phyloP scores from a whole-genome alignment of 2,113 vertebrate species.

The Dipodomys spectabilis region DNA sequence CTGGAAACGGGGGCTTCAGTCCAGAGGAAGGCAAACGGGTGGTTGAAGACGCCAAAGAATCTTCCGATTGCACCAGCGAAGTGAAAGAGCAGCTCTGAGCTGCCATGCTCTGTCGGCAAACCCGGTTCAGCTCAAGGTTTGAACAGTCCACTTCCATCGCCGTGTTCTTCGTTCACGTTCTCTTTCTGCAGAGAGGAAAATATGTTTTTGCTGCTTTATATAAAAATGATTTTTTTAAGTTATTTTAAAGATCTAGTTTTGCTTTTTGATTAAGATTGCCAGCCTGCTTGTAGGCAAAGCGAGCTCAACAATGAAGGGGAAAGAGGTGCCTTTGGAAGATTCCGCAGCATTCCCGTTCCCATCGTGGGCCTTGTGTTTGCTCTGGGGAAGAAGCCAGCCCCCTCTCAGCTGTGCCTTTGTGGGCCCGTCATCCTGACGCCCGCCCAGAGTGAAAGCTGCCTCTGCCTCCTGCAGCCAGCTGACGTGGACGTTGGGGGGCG shows the following conservation, averaged over 20 bases:
- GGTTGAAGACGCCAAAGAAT: conserved; percentile 90
- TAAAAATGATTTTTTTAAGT: conserved; percentile 88
- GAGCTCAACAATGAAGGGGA: not conserved
- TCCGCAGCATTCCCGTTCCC: conserved; percentile 74
- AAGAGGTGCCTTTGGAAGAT: conserved; percentile 76
- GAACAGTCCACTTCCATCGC: conserved; percentile 83
- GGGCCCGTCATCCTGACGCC: conserved; percentile 78
- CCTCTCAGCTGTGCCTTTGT: conserved; percentile 77
- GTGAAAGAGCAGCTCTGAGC: conserved; percentile 80
- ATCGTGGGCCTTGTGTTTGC: conserved; percentile 75
- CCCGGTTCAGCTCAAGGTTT: conserved; percentile 83
- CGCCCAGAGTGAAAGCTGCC: conserved; percentile 64
- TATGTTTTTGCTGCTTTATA: conserved; percentile 90
- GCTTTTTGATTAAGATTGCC: conserved; percentile 88
- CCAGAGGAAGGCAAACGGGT: conserved; percentile 84
- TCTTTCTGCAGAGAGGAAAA: conserved; percentile 86
- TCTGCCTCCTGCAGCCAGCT: conserved; percentile 73
- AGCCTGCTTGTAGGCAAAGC: conserved; percentile 85
- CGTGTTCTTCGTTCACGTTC: conserved; percentile 86
- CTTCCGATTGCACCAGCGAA: conserved; percentile 83
- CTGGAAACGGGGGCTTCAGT: conserved; percentile 78
- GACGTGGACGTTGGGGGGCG: conserved; percentile 65
- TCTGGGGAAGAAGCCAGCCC: conserved; percentile 81
- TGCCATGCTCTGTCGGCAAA: conserved; percentile 86
- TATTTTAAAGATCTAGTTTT: conserved; percentile 88